Base-by-base conservation (phyloP, 23 tunicate genomes). In the Halocynthia aurantium region DNA sequence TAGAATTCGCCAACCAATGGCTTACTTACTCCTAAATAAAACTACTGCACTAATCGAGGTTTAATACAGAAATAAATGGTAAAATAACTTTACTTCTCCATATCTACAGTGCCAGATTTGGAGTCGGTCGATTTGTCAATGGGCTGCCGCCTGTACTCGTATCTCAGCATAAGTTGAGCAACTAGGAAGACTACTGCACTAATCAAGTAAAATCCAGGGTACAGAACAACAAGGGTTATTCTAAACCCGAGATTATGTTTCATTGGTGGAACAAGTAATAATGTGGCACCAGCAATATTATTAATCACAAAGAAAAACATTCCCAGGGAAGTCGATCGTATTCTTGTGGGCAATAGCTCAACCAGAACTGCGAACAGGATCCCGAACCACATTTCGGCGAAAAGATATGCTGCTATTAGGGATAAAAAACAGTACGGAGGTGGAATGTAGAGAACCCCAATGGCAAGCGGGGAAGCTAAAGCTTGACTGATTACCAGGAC, bases 381-480 rank as follows among this genome's bases (percentile, higher is more conserved):
- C 6, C 95, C 95, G 73, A 75, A 88, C 95, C 95, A 88, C 95
- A 88, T 88, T 75, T 88, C 95, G 58, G 95, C 95, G 65, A 85
- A 92, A 55, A 86, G 70, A 69, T 86, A 86, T 4, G 98, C 98
- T 51, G 52, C 82, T 5, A 86, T 11, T 6, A 91, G 71, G 15
- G 97, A 71, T 40, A 91, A 76, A 76, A 91, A 91, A 55, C 97
- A 91, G 78, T 85, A 91, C 20, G 97, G 97, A 7, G 97, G 97
- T 8, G 74, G 20, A 51, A 91, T 64, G 72, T 85, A 85, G 7
- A 91, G 53, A 17, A 91, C 97, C 52, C 89, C 55, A 65, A 85
- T 84, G 7, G 97, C 97, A 49, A 91, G 77, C 52, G 97, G 97
- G 7, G 97, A 62, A 40, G 97, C 97, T 49, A 84, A 18, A 12